These are phyloP conservation scores for Sciurus vulgaris DNA, from an alignment of 2,797 vertebrate species.

Conservation along the genomic window DNA sequence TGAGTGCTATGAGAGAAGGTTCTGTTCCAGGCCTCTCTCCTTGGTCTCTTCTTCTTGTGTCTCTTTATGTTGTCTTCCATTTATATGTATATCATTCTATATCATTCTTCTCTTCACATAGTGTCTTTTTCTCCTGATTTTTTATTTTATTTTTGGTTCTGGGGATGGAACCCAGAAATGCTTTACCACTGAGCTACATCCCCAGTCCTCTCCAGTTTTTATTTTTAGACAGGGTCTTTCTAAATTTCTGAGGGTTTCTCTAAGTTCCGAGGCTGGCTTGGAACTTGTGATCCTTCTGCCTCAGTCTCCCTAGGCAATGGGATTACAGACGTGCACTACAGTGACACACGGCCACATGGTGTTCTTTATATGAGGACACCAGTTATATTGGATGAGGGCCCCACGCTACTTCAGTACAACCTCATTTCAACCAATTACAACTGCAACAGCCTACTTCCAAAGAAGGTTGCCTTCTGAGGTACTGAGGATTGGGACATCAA, in stretches of 20 bases:
- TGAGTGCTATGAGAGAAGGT: too few relatives aligned
- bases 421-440: background rate
- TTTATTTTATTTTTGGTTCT: too few relatives aligned
- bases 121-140: too few relatives aligned
- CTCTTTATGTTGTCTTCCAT: background rate
- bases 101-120: background rate
- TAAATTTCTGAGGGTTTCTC: too few relatives aligned
- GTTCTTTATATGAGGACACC: background rate
- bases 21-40: background rate
- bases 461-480: background rate
- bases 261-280: too few relatives aligned
- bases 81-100: background rate
- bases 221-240: too few relatives aligned
- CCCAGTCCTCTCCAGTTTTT: too few relatives aligned
- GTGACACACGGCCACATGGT: background rate
- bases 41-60: background rate
- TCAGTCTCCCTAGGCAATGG: too few relatives aligned
- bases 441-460: background rate
- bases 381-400: background rate
- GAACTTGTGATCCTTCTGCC: too few relatives aligned
- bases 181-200: too few relatives aligned
- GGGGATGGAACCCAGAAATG: too few relatives aligned
- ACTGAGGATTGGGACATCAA: background rate
- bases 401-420: background rate
- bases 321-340: too few relatives aligned